phyloP scores from a whole-genome alignment of 2,113 vertebrate species.

The Equus przewalskii region DNA sequence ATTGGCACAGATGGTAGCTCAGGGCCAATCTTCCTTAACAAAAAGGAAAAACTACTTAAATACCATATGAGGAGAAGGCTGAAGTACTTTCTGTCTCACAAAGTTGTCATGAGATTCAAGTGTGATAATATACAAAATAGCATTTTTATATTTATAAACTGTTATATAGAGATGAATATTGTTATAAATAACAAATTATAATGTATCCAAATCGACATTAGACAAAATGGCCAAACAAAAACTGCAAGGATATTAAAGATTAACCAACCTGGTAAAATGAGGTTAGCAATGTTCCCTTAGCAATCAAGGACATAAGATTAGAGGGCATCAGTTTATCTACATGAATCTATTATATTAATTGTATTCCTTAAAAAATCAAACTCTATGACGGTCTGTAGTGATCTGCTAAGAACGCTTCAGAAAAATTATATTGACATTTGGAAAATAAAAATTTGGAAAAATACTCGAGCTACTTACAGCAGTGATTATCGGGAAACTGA shows the following conservation, averaged over 20 bases:
- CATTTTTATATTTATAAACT: background rate
- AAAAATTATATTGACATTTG: background rate
- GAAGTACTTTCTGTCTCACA: background rate
- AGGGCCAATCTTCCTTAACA: too few relatives aligned
- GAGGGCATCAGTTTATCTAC: background rate
- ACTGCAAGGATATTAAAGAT: background rate
- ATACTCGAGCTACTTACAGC: slow-evolving; percentile 89
- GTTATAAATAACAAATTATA: background rate
- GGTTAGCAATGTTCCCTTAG: background rate
- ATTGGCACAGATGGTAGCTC: too few relatives aligned
- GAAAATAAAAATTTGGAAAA: background rate
- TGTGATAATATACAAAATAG: background rate
- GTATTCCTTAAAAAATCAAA: background rate
- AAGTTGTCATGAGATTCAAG: background rate
- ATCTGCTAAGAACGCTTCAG: background rate
- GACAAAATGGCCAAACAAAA: background rate
- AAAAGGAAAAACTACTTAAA: background rate
- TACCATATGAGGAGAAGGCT: background rate
- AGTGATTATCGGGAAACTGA: slow-evolving; percentile 94
- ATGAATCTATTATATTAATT: background rate
- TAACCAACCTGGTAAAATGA: background rate
- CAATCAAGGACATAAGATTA: background rate
- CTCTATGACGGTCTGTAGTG: background rate
- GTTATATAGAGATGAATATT: background rate
- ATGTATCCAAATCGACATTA: background rate